Evolutionary conservation across 2,888 invertebrate genomes (phyloP), one percentile per base, ranked within the genome.

Genomic region (Mythimna vitellina): DNA sequence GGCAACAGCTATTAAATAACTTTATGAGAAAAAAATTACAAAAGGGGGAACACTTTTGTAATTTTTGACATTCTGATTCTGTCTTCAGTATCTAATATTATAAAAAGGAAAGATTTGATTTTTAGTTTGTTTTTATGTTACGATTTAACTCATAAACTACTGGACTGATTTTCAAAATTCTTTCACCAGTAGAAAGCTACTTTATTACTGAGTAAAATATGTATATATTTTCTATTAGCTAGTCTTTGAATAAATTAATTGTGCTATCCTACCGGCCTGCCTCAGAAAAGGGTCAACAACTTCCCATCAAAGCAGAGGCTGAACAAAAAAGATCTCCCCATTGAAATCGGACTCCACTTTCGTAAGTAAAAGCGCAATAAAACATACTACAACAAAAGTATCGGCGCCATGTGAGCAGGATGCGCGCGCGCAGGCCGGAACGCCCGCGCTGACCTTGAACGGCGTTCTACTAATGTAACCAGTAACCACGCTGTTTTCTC

Each of bases 371-470:
- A 80, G 80, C 73, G 83, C 73, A 82, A 81, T 76, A 84, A 68
- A 78, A 80, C 66, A 49, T 53, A 71, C 60, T 20, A 63, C 53
- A 71, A 85, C 76, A 73, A 81, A 70, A 68, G 80, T 73, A 74
- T 75, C 75, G 73, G 65, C 71, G 76, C 70, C 76, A 65, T 73
- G 68, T 72, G 64, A 85, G 80, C 86, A 87, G 90, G 89, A 91
- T 90, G 90, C 86, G 88, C 80, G 79, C 62, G 86, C 87, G 83
- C 84, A 86, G n/a, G 61, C 76, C 89, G 89, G 88, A 89, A 89
- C 89, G 87, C 76, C 74, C 73, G 89, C 87, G 81, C 69, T 87
- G 89, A 87, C 90, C 91, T 89, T 89, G 89, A 85, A 79, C 70
- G 75, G 67, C 82, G 85, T 65, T 86, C 87, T 80, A 87, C 82